Percentiles rank a stretch among this genome's conserved stretches.
phyloP scores from a whole-genome alignment of 2,113 vertebrate genomes.

The Bombycilla garrulus region DNA sequence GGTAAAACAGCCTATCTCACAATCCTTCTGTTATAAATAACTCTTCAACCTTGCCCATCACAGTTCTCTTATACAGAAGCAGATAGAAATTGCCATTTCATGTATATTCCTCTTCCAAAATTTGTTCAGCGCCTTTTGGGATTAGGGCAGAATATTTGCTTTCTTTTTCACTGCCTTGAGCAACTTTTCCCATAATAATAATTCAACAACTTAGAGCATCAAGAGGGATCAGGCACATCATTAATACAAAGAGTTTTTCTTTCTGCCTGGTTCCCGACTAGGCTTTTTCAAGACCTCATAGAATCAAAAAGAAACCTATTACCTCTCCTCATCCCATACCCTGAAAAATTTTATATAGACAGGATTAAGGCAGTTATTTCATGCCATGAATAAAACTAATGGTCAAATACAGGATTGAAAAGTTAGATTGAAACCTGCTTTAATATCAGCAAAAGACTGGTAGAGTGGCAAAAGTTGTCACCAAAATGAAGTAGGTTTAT shows the following conservation, averaged over 20 bases:
- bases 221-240: slow-evolving; percentile 22
- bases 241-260: slow-evolving; percentile 58
- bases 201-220: slow-evolving; percentile 45
- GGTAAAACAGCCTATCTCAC: not conserved
- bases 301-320: not conserved
- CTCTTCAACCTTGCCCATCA: not conserved
- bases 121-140: slow-evolving; percentile 39
- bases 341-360: not conserved
- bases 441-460: not conserved
- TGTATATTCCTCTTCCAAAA: not conserved
- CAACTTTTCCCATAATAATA: slow-evolving; percentile 47
- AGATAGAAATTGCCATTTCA: not conserved
- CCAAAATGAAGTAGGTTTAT: not conserved
- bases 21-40: not conserved
- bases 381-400: not conserved
- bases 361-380: not conserved
- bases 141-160: slow-evolving; percentile 59
- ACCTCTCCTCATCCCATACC: not conserved
- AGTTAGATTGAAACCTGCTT: not conserved
- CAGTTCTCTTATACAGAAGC: not conserved
- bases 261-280: slow-evolving; percentile 38
- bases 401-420: not conserved
- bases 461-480: not conserved
- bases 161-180: slow-evolving; percentile 41
- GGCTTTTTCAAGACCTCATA: slow-evolving; percentile 11